A percentile compares a stretch with the other conserved stretches of the same genome.
These are phyloP conservation scores for Hetaerina americana DNA, from an alignment of 1,140 invertebrate genomes.

Conservation along the genomic window DNA sequence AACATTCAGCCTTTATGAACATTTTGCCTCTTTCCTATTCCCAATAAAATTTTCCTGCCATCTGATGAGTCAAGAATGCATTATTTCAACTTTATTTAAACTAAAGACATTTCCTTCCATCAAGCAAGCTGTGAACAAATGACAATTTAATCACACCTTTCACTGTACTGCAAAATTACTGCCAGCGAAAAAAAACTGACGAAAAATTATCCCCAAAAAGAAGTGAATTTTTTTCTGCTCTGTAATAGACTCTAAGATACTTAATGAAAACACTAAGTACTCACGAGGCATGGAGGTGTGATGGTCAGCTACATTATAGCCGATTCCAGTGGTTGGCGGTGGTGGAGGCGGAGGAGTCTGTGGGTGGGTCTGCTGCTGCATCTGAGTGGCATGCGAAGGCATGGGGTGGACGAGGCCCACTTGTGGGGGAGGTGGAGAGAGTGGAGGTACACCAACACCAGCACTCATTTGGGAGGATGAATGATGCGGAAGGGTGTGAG, in stretches of 20 bases:
- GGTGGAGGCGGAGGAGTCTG: constrained; percentile 49
- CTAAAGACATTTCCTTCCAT: too few species aligned
- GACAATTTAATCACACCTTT: too few species aligned
- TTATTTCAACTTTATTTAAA: too few species aligned
- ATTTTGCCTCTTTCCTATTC: too few species aligned
- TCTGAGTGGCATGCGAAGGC: constrained; percentile 16
- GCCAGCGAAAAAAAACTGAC: too few species aligned
- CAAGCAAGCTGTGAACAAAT: too few species aligned
- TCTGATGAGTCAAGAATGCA: too few species aligned
- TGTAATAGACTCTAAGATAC: constrained; percentile 7
- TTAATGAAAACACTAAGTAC: constrained; percentile 26
- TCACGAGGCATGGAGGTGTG: constrained; percentile 66
- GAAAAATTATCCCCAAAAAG: too few species aligned
- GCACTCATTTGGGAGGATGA: constrained; percentile 21
- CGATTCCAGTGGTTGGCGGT: constrained; percentile 27
- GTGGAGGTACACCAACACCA: background rate
- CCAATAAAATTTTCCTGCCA: too few species aligned
- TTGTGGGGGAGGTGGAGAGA: constrained; percentile 35
- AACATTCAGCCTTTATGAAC: too few species aligned
- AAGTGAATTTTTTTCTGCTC: background rate
- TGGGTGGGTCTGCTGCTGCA: constrained; percentile 46
- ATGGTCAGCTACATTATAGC: constrained; percentile 32
- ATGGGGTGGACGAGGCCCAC: constrained; percentile 59
- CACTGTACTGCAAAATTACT: too few species aligned
- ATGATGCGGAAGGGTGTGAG: constrained; percentile 31